Base-by-base conservation (phyloP, 1,140 invertebrate genomes). In the Aleiodes sp. region DNA sequence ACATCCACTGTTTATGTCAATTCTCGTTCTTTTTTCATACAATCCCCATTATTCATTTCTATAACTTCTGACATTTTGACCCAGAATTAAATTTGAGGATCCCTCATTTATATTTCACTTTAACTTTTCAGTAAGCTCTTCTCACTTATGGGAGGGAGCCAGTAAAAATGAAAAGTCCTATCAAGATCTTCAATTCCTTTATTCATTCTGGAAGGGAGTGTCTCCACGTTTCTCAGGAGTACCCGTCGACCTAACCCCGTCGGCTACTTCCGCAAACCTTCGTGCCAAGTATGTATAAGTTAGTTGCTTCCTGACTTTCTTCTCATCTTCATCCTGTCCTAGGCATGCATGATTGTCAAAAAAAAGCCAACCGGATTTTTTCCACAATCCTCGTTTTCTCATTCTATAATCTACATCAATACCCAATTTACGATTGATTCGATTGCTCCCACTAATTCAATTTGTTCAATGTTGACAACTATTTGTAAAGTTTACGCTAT, bases 251-350 rank as follows among this genome's bases (percentile, higher is more conserved):
- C 41, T 63, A 35, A 26, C 61, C 61, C 61, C 33, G 35, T 41
- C 43, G 62, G 37, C 62, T 39, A 64, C 62, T 64, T 64, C 19
- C 62, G 26, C 62, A 41, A 43, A 14, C 35, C 60, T 33, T 63
- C 19, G 35, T 63, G 60, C 14, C 21, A 29, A 63, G 21, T 41
- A 60, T 60, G 29, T 28, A 60, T 60, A 63, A 63, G 60, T 35
- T 63, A 63, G 60, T 37, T 21, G 60, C 21, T 64, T 64, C 28
- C 46, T 21, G 3, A 21, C 19, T 52, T 52, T 16, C 9, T 52
- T 26, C 46, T 10, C 21, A 52, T 21, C 12, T 39, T 41, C 24
- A n/a, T n/a, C n/a, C n/a, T n/a, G n/a, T n/a, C n/a, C n/a, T n/a
- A n/a, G n/a, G n/a, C n/a, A n/a, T n/a, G n/a, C n/a, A n/a, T n/a